Evolutionary conservation across 1,140 invertebrate genomes (phyloP).

Genomic region (Goniozus legneri): DNA sequence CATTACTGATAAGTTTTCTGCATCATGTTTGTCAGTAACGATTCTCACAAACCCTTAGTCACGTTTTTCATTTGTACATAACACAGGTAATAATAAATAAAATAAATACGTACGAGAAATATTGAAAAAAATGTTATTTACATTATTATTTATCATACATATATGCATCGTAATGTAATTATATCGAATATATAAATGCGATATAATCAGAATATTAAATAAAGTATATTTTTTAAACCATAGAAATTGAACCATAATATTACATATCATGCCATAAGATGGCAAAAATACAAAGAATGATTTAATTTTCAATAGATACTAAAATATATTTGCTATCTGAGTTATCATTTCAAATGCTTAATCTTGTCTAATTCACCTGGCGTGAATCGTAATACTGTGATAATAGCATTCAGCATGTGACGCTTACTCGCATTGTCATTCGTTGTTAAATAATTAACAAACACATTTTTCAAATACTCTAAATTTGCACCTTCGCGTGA

Average conservation of each 20-base stretch:
- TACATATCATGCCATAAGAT: no score
- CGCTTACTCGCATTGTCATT: conserved; percentile 65
- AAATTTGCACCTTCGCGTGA: conserved; percentile 81
- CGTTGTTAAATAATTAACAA: conserved; percentile 76
- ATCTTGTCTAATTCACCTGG: conserved; percentile 63
- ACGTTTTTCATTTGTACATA: conserved; percentile 14
- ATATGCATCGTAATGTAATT: conserved; percentile 9
- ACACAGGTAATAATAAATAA: conserved; percentile 4
- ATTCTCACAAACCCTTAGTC: conserved; percentile 7
- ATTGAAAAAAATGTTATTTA: neutral
- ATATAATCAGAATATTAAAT: no score
- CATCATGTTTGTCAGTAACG: neutral
- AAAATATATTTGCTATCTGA: neutral
- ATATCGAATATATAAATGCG: no score
- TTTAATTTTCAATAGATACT: no score
- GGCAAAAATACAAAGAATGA: no score
- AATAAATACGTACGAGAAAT: conserved; percentile 11
- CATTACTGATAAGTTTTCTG: conserved; percentile 5
- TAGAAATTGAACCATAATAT: no score
- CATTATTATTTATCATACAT: conserved; percentile 9
- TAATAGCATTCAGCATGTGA: conserved; percentile 87
- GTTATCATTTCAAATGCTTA: conserved; percentile 32
- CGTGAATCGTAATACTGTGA: conserved; percentile 79
- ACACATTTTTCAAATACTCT: conserved; percentile 88
- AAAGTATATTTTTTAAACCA: no score